Conservation (phyloP, 2,888 invertebrate genomes). For the Pemphredon lugubris region DNA sequence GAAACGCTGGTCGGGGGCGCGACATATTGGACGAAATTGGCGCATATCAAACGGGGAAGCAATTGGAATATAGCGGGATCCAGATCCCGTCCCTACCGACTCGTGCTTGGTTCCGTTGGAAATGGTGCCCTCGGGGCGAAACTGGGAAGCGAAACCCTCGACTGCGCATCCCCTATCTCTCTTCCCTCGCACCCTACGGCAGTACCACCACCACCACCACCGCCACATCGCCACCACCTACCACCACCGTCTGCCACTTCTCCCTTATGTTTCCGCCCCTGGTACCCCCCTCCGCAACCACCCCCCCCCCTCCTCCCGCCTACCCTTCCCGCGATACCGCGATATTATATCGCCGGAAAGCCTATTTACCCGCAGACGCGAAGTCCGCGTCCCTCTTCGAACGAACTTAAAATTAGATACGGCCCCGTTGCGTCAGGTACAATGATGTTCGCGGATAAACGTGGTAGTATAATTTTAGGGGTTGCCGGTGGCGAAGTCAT, state of each 20-base stretch:
- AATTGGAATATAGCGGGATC: slow-evolving; percentile 77
- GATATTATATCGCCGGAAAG: slow-evolving; percentile 51
- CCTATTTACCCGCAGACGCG: slow-evolving; percentile 50
- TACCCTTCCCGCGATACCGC: slow-evolving; percentile 17
- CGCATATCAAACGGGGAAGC: slow-evolving; percentile 79
- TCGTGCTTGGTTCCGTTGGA: slow-evolving; percentile 72
- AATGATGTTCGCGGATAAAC: slow-evolving; percentile 43
- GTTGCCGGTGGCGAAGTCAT: not conserved
- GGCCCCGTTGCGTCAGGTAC: slow-evolving; percentile 21
- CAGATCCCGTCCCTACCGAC: slow-evolving; percentile 65
- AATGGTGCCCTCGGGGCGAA: slow-evolving; percentile 77
- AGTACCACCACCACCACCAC: slow-evolving; percentile 29
- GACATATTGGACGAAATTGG: slow-evolving; percentile 79
- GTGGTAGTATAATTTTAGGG: slow-evolving; percentile 41
- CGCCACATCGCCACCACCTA: no score
- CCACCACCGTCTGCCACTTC: slow-evolving; percentile 4
- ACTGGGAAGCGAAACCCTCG: slow-evolving; percentile 72
- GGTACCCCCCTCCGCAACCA: not conserved
- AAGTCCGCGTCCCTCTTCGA: slow-evolving; percentile 45
- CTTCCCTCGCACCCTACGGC: slow-evolving; percentile 49
- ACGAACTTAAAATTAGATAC: slow-evolving; percentile 55
- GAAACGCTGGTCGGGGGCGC: slow-evolving; percentile 69
- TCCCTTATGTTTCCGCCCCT: not conserved
- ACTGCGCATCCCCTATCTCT: slow-evolving; percentile 63
- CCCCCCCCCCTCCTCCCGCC: slow-evolving; percentile 12